A percentile compares a stretch with the other conserved stretches of the same genome.
These are phyloP conservation scores for Psilopsiagon aurifrons DNA, from an alignment of 2,113 vertebrate genomes.

Conservation along the genomic window DNA sequence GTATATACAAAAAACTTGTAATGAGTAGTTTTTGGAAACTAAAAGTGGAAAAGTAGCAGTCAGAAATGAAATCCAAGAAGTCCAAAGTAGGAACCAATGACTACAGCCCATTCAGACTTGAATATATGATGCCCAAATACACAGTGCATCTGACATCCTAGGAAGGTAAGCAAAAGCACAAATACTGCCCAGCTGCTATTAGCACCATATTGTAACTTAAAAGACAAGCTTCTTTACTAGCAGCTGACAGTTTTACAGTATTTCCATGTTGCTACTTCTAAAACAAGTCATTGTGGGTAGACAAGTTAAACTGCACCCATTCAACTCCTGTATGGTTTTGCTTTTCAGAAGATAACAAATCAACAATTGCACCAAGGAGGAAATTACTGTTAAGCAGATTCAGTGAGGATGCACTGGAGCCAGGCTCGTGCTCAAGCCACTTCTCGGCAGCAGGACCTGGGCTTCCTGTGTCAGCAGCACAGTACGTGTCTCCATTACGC, in stretches of 20 bases:
- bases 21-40: conserved; percentile 37
- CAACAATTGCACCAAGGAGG: neutral
- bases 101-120: neutral
- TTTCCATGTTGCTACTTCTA: neutral
- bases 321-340: neutral
- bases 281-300: neutral
- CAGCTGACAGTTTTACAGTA: neutral
- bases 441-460: neutral
- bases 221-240: neutral
- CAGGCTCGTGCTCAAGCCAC: rapidly evolving
- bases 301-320: neutral
- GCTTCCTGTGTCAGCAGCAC: neutral
- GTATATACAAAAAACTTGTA: neutral
- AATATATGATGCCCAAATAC: neutral
- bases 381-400: neutral
- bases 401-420: neutral
- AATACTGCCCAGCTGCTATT: neutral
- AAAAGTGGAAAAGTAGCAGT: conserved; percentile 42
- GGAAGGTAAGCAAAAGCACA: neutral
- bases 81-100: conserved; percentile 3
- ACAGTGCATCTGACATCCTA: neutral
- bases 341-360: neutral
- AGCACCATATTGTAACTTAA: neutral
- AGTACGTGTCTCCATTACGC: rapidly evolving
- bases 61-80: conserved; percentile 36